These are phyloP conservation scores for Melipona quadrifasciata DNA, from an alignment of 1,140 invertebrate genomes.

Conservation along the genomic window DNA sequence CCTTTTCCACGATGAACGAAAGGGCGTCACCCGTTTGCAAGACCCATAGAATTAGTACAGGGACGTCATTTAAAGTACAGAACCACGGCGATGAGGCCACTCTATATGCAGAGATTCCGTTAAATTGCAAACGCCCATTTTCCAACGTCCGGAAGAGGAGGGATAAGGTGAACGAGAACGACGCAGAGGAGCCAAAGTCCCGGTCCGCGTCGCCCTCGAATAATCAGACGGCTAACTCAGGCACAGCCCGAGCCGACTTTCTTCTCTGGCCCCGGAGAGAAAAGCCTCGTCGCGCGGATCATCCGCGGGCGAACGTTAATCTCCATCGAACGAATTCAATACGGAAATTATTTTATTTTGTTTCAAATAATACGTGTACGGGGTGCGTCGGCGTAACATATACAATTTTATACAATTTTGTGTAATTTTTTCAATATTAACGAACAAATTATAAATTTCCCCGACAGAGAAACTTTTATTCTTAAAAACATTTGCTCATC, in stretches of 20 bases:
- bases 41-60: slow-evolving; percentile 69
- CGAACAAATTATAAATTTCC: too few relatives aligned
- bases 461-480: too few relatives aligned
- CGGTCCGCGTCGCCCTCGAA: slow-evolving; percentile 46
- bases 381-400: too few relatives aligned
- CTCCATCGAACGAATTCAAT: slow-evolving; percentile 13
- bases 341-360: too few relatives aligned
- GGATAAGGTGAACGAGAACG: slow-evolving; percentile 17
- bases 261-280: slow-evolving; percentile 35
- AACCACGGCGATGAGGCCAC: slow-evolving; percentile 66
- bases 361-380: too few relatives aligned
- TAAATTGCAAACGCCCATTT: slow-evolving; percentile 70
- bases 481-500: too few relatives aligned
- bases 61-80: slow-evolving; percentile 68
- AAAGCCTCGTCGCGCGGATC: slow-evolving; percentile 1
- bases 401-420: too few relatives aligned
- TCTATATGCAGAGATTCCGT: slow-evolving; percentile 75
- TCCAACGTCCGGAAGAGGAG: slow-evolving; percentile 15
- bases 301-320: slow-evolving; percentile 1
- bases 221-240: slow-evolving; percentile 60
- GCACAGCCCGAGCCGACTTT: slow-evolving; percentile 43
- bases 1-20: slow-evolving; percentile 22
- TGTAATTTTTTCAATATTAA: too few relatives aligned
- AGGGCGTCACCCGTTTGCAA: slow-evolving; percentile 37
- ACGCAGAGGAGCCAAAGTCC: slow-evolving; percentile 41